Evolutionary conservation across 2,113 vertebrate genomes (phyloP).

Genomic region (Corydoras sp.): DNA sequence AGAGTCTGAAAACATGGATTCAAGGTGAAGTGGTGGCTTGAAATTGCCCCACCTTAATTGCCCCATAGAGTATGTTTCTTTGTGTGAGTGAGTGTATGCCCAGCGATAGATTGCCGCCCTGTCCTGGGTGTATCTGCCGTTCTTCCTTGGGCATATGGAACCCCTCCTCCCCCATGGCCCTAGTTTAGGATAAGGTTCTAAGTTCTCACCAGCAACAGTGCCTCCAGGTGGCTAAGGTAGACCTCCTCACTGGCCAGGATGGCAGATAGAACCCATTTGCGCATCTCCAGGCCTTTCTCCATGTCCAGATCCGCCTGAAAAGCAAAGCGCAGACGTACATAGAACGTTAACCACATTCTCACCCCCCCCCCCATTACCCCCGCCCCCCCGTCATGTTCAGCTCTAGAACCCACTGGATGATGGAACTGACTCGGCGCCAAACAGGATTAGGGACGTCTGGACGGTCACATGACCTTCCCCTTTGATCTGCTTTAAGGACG

Average conservation of each 20-base stretch:
- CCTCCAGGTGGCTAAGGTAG: slow-evolving; percentile 93
- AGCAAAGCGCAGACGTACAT: neutral
- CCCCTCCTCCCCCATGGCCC: too few species aligned
- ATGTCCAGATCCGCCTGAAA: slow-evolving; percentile 84
- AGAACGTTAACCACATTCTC: too few species aligned
- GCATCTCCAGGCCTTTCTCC: slow-evolving; percentile 97
- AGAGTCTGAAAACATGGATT: too few species aligned
- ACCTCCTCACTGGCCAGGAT: slow-evolving; percentile 94
- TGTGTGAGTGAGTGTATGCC: too few species aligned
- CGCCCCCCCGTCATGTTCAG: too few species aligned
- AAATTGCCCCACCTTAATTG: too few species aligned
- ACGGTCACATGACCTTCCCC: neutral
- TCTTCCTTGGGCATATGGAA: too few species aligned
- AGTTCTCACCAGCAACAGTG: slow-evolving; percentile 83
- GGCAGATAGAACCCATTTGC: slow-evolving; percentile 95
- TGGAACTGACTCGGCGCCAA: slow-evolving; percentile 10
- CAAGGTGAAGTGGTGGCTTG: too few species aligned
- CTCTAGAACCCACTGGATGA: neutral
- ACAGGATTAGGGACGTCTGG: neutral
- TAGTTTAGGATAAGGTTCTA: neutral
- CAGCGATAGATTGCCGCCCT: too few species aligned
- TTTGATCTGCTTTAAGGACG: neutral
- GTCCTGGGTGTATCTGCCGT: too few species aligned
- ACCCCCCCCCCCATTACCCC: too few species aligned
- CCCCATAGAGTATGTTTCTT: too few species aligned